These are phyloP conservation scores for Drosophila subsilvestris DNA, from an alignment of 2,888 invertebrate genomes.

Conservation along the genomic window DNA sequence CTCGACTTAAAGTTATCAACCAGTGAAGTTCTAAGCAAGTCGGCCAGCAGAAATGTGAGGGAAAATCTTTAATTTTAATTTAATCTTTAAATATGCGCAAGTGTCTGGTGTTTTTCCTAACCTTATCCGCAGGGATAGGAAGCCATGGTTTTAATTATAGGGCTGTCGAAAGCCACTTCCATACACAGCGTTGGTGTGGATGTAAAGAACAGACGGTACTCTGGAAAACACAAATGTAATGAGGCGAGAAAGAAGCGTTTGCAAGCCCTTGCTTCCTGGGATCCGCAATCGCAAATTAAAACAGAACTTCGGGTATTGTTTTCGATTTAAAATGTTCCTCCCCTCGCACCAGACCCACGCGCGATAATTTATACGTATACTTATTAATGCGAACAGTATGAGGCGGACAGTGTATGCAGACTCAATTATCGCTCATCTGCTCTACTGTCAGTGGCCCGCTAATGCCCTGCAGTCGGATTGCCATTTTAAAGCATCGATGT, in stretches of 20 bases:
- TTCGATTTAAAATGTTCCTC: background rate
- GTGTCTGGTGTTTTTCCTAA: background rate
- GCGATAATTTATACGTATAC: background rate
- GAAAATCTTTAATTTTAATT: background rate
- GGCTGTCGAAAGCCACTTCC: background rate
- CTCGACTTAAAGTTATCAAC: background rate
- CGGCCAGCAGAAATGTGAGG: background rate
- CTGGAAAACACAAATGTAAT: background rate
- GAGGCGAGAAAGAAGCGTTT: background rate
- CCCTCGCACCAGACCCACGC: background rate
- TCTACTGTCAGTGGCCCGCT: background rate
- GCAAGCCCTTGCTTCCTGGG: background rate
- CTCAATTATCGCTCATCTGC: slow-evolving; percentile 6
- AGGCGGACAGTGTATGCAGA: background rate
- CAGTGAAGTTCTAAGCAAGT: background rate
- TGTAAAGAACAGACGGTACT: background rate
- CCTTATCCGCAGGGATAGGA: background rate
- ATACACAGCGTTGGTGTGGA: background rate
- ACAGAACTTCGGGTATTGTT: background rate
- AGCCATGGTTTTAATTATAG: background rate
- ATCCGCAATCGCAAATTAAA: background rate
- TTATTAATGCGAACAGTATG: background rate
- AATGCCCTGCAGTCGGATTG: background rate
- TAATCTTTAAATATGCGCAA: background rate
- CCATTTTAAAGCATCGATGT: slow-evolving; percentile 5